Evolutionary conservation across 2,113 vertebrate species (phyloP).

Genomic region (Ammodytes dubius): DNA sequence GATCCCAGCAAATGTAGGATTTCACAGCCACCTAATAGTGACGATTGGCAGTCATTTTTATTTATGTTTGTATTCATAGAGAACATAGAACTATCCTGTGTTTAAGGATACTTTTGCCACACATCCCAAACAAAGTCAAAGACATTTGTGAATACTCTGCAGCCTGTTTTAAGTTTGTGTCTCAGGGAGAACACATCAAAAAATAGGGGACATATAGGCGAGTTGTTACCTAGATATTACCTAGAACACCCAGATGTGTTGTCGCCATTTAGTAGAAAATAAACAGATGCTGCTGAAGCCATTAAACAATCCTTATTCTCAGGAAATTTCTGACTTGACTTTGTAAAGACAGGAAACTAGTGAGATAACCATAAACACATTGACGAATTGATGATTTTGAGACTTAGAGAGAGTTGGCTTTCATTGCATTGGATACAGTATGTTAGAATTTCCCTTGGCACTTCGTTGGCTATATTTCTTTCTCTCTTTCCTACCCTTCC

Average conservation of each 20-base stretch:
- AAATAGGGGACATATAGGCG: background rate
- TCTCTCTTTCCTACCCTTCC: constrained; percentile 1
- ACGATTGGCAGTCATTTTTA: background rate
- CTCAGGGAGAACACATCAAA: background rate
- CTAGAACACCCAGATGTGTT: background rate
- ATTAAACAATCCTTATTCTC: background rate
- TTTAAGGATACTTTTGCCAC: no score
- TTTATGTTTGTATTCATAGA: background rate
- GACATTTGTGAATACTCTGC: background rate
- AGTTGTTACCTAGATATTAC: background rate
- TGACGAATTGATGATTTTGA: constrained; percentile 6
- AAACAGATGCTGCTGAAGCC: background rate
- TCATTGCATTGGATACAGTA: constrained; percentile 1
- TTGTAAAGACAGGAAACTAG: background rate
- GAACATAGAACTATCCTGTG: background rate
- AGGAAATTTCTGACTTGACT: constrained; percentile 6
- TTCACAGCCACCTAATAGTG: background rate
- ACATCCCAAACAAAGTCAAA: background rate
- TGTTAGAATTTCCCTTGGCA: constrained; percentile 15
- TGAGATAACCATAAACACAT: background rate
- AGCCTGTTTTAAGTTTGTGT: background rate
- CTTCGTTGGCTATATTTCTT: constrained; percentile 6
- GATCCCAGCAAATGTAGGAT: background rate
- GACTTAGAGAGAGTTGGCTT: constrained; percentile 19
- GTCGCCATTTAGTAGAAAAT: constrained; percentile 12